phyloP scores from a whole-genome alignment of 2,113 vertebrate species.

The Acinonyx jubatus region DNA sequence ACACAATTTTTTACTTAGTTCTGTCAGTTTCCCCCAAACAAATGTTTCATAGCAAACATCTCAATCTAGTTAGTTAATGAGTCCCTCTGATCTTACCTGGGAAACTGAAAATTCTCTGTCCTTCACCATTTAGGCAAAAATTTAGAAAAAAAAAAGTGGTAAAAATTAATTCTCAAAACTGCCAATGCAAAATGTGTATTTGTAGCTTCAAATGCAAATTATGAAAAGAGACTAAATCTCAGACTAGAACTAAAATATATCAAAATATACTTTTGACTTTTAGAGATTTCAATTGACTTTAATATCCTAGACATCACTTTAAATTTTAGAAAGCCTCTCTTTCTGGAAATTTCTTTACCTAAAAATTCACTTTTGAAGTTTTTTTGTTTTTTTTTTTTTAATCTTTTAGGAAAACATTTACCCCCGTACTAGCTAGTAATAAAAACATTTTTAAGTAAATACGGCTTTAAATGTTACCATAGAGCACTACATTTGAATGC shows the following conservation, averaged over 20 bases:
- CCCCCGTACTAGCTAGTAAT: not conserved
- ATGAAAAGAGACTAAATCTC: not conserved
- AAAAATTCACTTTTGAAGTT: not conserved
- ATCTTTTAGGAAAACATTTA: not conserved
- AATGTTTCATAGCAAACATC: not conserved
- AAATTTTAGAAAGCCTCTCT: not conserved
- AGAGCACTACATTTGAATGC: not conserved
- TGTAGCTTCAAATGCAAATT: not conserved
- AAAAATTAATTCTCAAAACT: slow-evolving; percentile 50
- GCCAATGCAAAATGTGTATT: not conserved
- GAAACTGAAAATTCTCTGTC: not conserved
- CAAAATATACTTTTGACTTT: not conserved
- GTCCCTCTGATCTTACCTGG: not conserved
- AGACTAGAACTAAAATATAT: not conserved
- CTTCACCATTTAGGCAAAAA: not conserved
- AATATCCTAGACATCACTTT: not conserved
- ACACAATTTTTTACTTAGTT: not conserved
- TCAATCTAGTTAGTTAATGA: not conserved
- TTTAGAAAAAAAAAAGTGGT: not conserved
- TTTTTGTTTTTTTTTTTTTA: not conserved
- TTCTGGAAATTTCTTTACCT: not conserved
- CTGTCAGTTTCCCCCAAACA: not conserved
- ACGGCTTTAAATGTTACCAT: not conserved
- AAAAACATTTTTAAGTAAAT: not conserved
- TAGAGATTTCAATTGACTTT: not conserved